Evolutionary conservation across 1,140 invertebrate genomes (phyloP), one percentile per base, ranked within the genome.

Genomic region (Euglossa dilemma): DNA sequence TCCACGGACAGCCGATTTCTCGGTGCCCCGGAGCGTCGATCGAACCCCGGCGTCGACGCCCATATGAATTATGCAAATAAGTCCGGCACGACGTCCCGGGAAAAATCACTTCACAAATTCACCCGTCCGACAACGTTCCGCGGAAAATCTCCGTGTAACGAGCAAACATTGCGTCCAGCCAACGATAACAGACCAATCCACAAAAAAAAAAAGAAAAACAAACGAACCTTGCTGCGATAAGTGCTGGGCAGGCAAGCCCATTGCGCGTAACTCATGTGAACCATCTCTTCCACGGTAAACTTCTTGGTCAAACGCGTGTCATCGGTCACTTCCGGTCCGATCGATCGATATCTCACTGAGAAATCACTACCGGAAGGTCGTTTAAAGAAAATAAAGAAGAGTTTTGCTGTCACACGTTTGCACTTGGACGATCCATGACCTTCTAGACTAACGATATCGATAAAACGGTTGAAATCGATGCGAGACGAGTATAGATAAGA

Each of bases 201-300:
- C 47, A 28, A 47, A 57, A 43, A 18, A 23, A 12, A 8, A 20
- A 69, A 36, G 36, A 14, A 14, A 28, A 64, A 76, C 23, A 12
- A 25, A 54, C 92, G 69, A 93, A 94, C 93, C 93, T 94, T 94
- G 79, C 94, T 94, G 70, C 94, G 91, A 82, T 94, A 94, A 85
- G 94, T 94, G 88, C 93, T 94, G 79, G 94, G 94, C 89, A 94
- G 88, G 67, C 94, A 94, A 47, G 94, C 94, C 94, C 94, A 94
- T 71, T 94, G 92, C 50, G 94, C 94, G 85, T 94, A 94, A 85
- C 93, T 94, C 92, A 91, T 94, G 88, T 94, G 94, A 86, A 94
- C 94, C 94, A 94, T 94, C 83, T 78, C 87, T 56, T n/a, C n/a
- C n/a, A n/a, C n/a, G n/a, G n/a, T n/a, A n/a, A n/a, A n/a, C n/a